A percentile compares a stretch with the other conserved stretches of the same genome.
Evolutionary conservation across 2,113 vertebrate species (phyloP).

Genomic region (Trichomycterus rosablanca): DNA sequence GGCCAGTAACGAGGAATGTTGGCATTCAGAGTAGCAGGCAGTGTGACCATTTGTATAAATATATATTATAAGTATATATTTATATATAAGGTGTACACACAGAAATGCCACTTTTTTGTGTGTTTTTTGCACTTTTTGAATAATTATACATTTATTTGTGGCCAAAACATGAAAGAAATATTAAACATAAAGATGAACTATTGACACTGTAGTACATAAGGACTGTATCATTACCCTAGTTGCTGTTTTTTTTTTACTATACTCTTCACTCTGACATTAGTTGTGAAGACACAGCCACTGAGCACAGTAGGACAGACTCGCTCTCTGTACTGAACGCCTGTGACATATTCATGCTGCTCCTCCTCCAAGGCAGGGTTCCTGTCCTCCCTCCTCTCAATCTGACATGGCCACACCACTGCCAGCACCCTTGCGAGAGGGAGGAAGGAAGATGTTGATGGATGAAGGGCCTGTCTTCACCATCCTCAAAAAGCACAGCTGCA

Average conservation of each 20-base stretch:
- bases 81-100: too few relatives aligned
- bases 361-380: constrained; percentile 51
- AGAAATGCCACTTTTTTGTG: too few relatives aligned
- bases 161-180: too few relatives aligned
- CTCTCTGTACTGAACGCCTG: constrained; percentile 56
- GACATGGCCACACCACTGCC: constrained; percentile 57
- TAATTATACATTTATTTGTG: too few relatives aligned
- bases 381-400: constrained; percentile 44
- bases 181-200: too few relatives aligned
- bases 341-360: constrained; percentile 54
- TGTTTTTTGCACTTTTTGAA: too few relatives aligned
- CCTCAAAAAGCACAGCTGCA: constrained; percentile 49
- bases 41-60: too few relatives aligned
- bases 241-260: too few relatives aligned
- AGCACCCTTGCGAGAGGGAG: constrained; percentile 55
- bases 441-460: constrained; percentile 56
- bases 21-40: too few relatives aligned
- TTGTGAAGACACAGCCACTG: constrained; percentile 47
- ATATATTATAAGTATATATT: too few relatives aligned
- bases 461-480: constrained; percentile 60
- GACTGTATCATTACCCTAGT: constrained; percentile 1
- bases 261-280: constrained; percentile 38
- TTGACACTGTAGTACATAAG: too few relatives aligned
- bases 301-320: constrained; percentile 56
- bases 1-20: too few relatives aligned